A percentile compares a stretch with the other conserved stretches of the same genome.
These are phyloP conservation scores for Gryllus longicercus DNA, from an alignment of 2,888 invertebrate genomes.

Conservation along the genomic window DNA sequence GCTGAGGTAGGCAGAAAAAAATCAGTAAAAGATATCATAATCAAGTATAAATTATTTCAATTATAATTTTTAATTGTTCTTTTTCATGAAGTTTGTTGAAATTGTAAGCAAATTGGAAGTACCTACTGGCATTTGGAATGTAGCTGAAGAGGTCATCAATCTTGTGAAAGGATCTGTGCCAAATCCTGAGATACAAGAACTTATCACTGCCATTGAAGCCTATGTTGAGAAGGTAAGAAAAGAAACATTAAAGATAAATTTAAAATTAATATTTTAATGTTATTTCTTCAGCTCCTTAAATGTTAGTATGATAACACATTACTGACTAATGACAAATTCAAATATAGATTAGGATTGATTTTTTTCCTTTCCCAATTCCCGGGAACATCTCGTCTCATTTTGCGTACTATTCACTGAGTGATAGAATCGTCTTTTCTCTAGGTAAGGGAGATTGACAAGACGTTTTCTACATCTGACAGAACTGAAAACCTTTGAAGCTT, in stretches of 20 bases:
- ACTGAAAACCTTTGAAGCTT: too few relatives aligned
- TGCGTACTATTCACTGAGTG: too few relatives aligned
- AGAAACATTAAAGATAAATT: too few relatives aligned
- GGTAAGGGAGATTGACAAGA: too few relatives aligned
- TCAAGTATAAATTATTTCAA: neutral
- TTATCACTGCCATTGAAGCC: constrained; percentile 56
- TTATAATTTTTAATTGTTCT: constrained; percentile 19
- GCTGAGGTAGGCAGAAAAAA: constrained; percentile 43
- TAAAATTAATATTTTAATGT: neutral
- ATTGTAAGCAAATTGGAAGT: constrained; percentile 47
- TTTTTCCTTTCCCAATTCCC: too few relatives aligned
- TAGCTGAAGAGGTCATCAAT: constrained; percentile 55
- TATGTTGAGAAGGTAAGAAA: constrained; percentile 61
- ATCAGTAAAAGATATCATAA: neutral
- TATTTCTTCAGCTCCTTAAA: neutral
- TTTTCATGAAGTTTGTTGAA: constrained; percentile 29
- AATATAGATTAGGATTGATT: too few relatives aligned
- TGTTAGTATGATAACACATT: too few relatives aligned
- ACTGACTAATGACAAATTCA: too few relatives aligned
- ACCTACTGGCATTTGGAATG: constrained; percentile 55
- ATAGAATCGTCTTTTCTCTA: too few relatives aligned
- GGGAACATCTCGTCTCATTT: too few relatives aligned
- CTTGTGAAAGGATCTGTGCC: constrained; percentile 59
- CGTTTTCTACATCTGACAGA: too few relatives aligned
- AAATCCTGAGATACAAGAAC: constrained; percentile 60